Base-by-base conservation (phyloP, 2,888 invertebrate genomes). In the Drosophila sordidula region DNA sequence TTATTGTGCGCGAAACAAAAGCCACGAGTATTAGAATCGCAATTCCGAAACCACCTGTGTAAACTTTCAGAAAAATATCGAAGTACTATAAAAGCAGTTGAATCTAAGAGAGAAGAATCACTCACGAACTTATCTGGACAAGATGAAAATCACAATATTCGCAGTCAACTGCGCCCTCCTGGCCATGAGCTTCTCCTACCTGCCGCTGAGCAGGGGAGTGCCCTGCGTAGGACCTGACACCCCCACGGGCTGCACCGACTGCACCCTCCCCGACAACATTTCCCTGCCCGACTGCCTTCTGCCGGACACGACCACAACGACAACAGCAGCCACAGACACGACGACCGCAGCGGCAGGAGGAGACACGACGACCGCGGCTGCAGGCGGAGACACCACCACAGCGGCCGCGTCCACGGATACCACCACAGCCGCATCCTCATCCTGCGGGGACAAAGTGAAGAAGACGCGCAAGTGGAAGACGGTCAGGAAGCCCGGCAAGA, bases 131-230 rank as follows among this genome's bases (percentile, higher is more conserved):
- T 16, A 39, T 29, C 39, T n/a, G 8, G 14, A 1, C 3, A 55
- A 68, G 32, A 74, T 72, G 71, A 56, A 56, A 22, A 9, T 41
- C 8, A 47, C 18, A 41, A 22, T 36, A 25, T 16, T 68, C 16
- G 12, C 36, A 4, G 18, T 67, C 2, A 36, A 32, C 32, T 74
- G 75, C 38, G 75, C 42, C 32, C 18, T 74, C 11, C 6, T 72
- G 39, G 69, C 56, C 22, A 36, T 74, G 3, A 49, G 39, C 45
- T 14, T 75, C 0, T 32, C 38, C 34, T 14, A 44, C 14, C 3
- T 72, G 25, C 71, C 75, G 32, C 16, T 3, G 8, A 14, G n/a
- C 47, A 8, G 36, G n/a, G 63, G 32, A 8, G 18, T 18, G 18
- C 18, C 18, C 1, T 18, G 18, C 18, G 2, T 18, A 18, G 2